Evolutionary conservation across 2,888 invertebrate species (phyloP).

Genomic region (Hedychridium roseum): DNA sequence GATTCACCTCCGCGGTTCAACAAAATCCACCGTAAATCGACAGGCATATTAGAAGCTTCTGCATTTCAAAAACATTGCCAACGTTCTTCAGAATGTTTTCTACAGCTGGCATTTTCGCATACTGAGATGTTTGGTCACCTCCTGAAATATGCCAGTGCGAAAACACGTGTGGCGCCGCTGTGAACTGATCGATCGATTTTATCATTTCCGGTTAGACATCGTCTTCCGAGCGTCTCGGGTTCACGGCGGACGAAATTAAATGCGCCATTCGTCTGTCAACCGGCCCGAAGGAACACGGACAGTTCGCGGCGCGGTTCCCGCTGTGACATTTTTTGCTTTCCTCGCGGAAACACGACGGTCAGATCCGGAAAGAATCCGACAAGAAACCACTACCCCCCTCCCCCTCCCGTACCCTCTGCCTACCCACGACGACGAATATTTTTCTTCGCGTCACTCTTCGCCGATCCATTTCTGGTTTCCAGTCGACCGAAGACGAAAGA

Average conservation of each 20-base stretch:
- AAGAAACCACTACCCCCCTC: no score
- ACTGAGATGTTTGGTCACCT: no score
- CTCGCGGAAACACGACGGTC: slow-evolving; percentile 24
- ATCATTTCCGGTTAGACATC: slow-evolving; percentile 29
- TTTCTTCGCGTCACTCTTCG: slow-evolving; percentile 15
- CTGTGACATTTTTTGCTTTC: slow-evolving; percentile 25
- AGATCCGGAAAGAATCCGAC: background rate
- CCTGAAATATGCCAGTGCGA: no score
- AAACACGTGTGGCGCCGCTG: no score
- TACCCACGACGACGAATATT: slow-evolving; percentile 22
- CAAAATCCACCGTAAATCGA: no score
- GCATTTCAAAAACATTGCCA: no score
- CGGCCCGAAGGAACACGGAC: background rate
- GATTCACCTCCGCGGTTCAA: no score
- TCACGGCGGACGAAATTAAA: slow-evolving; percentile 51
- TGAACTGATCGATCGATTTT: no score
- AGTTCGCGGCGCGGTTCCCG: background rate
- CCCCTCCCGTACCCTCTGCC: slow-evolving; percentile 6
- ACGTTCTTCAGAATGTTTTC: no score
- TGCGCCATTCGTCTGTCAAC: slow-evolving; percentile 49
- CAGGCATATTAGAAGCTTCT: no score
- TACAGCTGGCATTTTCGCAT: no score
- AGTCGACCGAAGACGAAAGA: slow-evolving; percentile 5
- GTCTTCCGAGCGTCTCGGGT: slow-evolving; percentile 31
- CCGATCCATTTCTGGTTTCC: slow-evolving; percentile 11